Conservation (phyloP, 2,888 invertebrate species). For the Myathropa florea region DNA sequence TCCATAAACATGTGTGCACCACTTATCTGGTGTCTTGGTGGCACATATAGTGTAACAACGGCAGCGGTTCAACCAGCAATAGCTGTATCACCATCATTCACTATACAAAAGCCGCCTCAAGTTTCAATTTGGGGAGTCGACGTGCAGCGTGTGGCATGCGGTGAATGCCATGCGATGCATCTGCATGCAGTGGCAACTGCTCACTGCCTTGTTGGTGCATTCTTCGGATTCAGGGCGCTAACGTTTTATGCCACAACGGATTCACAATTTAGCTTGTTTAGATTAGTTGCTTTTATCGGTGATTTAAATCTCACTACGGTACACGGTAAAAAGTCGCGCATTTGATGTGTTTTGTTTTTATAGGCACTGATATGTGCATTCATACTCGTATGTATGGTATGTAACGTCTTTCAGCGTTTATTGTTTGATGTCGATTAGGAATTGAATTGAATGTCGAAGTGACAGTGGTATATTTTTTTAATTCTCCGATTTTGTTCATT, state of each 20-base stretch:
- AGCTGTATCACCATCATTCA: slow-evolving; percentile 66
- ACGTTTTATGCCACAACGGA: slow-evolving; percentile 70
- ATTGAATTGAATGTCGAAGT: no score
- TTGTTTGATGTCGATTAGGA: background rate
- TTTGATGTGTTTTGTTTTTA: background rate
- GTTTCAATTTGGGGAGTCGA: slow-evolving; percentile 62
- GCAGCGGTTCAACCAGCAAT: slow-evolving; percentile 56
- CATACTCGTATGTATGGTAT: background rate
- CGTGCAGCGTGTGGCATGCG: slow-evolving; percentile 25
- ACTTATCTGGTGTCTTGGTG: slow-evolving; percentile 68
- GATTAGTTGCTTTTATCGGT: slow-evolving; percentile 68
- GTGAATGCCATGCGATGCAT: slow-evolving; percentile 26
- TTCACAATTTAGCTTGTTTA: slow-evolving; percentile 70
- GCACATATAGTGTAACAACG: slow-evolving; percentile 64
- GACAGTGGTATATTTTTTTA: no score
- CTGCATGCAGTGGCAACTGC: slow-evolving; percentile 62
- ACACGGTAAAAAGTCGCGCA: slow-evolving; percentile 53
- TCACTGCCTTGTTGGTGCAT: slow-evolving; percentile 59
- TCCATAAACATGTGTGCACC: slow-evolving; percentile 71
- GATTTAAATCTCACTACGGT: slow-evolving; percentile 66
- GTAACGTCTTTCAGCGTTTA: background rate
- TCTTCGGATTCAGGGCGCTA: slow-evolving; percentile 70
- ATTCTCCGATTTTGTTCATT: no score
- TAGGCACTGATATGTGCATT: no score
- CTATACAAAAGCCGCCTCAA: slow-evolving; percentile 69